Percentiles rank a stretch among this genome's conserved stretches.
These are phyloP conservation scores for Cyclina sinensis DNA, from an alignment of 1,140 invertebrate species.

Conservation along the genomic window DNA sequence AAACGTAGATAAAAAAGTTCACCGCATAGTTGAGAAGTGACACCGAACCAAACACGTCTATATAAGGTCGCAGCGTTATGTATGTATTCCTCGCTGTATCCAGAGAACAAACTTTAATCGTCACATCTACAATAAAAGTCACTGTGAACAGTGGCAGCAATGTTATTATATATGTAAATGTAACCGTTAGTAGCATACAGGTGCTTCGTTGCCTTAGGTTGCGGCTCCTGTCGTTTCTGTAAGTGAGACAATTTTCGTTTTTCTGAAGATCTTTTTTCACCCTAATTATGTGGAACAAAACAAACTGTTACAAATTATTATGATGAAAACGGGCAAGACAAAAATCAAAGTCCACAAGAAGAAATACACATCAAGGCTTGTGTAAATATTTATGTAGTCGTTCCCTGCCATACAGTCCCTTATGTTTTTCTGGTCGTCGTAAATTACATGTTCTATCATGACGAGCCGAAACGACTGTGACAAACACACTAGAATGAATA, in stretches of 20 bases:
- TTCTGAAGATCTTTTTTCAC: conserved; percentile 67
- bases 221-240: background rate
- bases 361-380: conserved; percentile 37
- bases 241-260: conserved; percentile 56
- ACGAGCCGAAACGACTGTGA: conserved; percentile 41
- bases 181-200: conserved; percentile 81
- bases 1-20: too few relatives aligned
- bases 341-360: conserved; percentile 22
- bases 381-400: background rate
- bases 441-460: conserved; percentile 15
- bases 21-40: too few relatives aligned
- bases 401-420: background rate
- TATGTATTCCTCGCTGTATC: conserved; percentile 26
- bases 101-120: background rate
- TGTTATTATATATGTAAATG: conserved; percentile 80
- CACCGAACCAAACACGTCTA: conserved; percentile 66
- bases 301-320: conserved; percentile 76
- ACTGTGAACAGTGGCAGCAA: conserved; percentile 78
- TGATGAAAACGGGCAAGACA: background rate
- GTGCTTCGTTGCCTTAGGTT: conserved; percentile 78
- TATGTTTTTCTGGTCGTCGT: background rate
- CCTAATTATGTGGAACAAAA: conserved; percentile 78
- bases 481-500: conserved; percentile 67
- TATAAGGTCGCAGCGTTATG: conserved; percentile 69
- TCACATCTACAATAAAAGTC: conserved; percentile 70